Evolutionary conservation across 92 coral and sea anemone genomes (phyloP), one percentile per base, ranked within the genome.

Genomic region (Parazoanthus swiftii): DNA sequence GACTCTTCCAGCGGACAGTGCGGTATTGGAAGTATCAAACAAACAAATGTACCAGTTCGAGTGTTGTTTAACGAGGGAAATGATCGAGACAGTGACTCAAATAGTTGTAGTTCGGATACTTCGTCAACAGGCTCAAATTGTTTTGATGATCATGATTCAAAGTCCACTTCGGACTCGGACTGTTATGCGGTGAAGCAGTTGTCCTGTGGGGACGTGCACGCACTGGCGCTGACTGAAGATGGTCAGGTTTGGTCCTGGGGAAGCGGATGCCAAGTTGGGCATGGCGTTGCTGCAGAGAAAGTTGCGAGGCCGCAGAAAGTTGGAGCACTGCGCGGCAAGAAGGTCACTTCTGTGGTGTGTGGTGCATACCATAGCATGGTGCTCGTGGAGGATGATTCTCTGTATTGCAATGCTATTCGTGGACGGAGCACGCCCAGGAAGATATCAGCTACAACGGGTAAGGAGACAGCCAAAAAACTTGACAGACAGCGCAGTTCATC

Each of bases 231-330:
- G 25, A 85, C 98, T 9, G 43, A 37, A 14, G 82, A 83, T 74
- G 99, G 98, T 2, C 93, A 89, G 56, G 95, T 97, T 2, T 97
- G 99, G 99, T 94, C 99, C 16, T 97, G 99, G 99, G 99, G 99
- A 4, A 89, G 92, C 4, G 99, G 99, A 23, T 91, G 92, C 43
- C 97, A 94, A 71, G 85, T 92, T 10, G 99, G 99, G 14, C 95
- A 95, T 74, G 98, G 98, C 0, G 50, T 66, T 7, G 75, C 86
- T 26, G 77, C 71, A 68, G 96, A 93, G n/a, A 77, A 86, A 46
- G 91, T 90, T 15, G 75, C 81, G 44, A 68, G 78, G 44, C 99
- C 99, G 16, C 90, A 90, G 54, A 85, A 70, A 71, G 85, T 97
- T 29, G 94, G 91, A 15, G 93, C 92, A 18, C 89, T 97, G n/a